phyloP scores from a whole-genome alignment of 1,140 invertebrate species.

The Drusus annulatus region DNA sequence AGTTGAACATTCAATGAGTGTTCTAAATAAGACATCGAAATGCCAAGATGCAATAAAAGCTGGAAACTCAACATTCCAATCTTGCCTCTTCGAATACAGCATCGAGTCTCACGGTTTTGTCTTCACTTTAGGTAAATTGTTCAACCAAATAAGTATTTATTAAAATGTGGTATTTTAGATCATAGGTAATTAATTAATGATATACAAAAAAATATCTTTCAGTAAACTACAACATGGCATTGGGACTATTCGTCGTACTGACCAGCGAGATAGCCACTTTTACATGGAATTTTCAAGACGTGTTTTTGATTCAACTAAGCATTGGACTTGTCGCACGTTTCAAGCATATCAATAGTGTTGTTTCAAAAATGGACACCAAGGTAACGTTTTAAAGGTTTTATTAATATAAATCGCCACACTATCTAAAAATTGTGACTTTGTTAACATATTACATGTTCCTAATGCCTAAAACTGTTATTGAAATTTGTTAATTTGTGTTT shows the following conservation, averaged over 20 bases:
- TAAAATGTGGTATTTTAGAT: neutral
- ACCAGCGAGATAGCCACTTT: conserved; percentile 76
- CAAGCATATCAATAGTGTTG: conserved; percentile 71
- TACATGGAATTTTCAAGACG: conserved; percentile 78
- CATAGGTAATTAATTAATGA: neutral
- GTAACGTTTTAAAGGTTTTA: too few species aligned
- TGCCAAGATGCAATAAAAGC: conserved; percentile 60
- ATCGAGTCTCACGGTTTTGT: conserved; percentile 62
- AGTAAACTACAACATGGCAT: conserved; percentile 47
- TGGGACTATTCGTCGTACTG: conserved; percentile 63
- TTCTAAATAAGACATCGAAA: conserved; percentile 58
- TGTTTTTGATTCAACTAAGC: conserved; percentile 77
- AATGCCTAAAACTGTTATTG: too few species aligned
- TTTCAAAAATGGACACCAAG: conserved; percentile 45
- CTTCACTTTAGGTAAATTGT: conserved; percentile 45
- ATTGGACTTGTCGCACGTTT: conserved; percentile 74
- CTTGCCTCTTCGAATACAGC: conserved; percentile 61
- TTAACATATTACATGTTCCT: too few species aligned
- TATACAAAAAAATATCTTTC: neutral
- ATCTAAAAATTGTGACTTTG: too few species aligned
- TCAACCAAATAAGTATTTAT: neutral
- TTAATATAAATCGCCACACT: too few species aligned
- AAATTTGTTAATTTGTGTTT: conserved; percentile 31
- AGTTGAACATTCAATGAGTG: conserved; percentile 65
- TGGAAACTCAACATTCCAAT: conserved; percentile 60